These are phyloP conservation scores for Drosophila truncata DNA, from an alignment of 1,140 invertebrate species.

Conservation along the genomic window DNA sequence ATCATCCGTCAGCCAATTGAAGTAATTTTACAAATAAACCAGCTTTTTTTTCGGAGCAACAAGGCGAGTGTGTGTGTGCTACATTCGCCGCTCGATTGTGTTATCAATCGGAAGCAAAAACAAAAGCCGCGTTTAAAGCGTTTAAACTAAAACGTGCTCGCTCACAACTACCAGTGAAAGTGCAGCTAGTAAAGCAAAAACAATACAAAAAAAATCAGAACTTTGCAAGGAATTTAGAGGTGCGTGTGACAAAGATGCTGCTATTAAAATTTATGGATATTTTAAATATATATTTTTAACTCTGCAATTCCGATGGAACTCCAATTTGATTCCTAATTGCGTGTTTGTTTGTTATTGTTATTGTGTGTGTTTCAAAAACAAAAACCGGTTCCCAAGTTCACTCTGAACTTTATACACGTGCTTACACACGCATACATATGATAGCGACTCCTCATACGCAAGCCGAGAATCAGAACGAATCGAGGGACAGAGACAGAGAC, in stretches of 20 bases:
- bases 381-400: slow-evolving; percentile 12
- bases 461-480: background rate
- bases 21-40: background rate
- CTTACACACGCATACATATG: background rate
- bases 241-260: background rate
- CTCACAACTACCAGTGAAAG: slow-evolving; percentile 19
- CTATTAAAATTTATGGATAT: background rate
- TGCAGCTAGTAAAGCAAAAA: background rate
- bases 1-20: background rate
- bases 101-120: slow-evolving; percentile 10
- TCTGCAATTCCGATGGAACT: background rate
- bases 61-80: background rate
- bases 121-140: slow-evolving; percentile 2
- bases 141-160: slow-evolving; percentile 13
- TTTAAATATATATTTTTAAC: background rate
- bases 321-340: background rate
- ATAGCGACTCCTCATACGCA: background rate
- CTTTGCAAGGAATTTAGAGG: background rate
- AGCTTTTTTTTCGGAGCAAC: background rate
- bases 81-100: slow-evolving; percentile 2
- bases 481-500: background rate
- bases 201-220: background rate
- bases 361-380: background rate
- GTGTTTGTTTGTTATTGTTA: slow-evolving; percentile 18
- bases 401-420: slow-evolving; percentile 17